Evolutionary conservation across 2,888 invertebrate species (phyloP).

Genomic region (Molanna angustata): DNA sequence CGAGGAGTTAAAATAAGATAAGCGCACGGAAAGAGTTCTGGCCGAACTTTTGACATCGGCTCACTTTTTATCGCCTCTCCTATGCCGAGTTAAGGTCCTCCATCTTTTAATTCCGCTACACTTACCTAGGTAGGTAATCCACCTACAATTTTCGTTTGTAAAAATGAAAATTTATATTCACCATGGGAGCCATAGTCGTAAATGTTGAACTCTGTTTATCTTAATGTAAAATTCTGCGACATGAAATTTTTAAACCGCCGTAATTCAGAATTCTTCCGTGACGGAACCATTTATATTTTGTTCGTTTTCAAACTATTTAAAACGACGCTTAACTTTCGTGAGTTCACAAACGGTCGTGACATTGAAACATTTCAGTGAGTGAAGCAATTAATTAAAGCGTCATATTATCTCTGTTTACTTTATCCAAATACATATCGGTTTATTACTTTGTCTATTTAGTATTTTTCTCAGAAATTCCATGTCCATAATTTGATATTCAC

Average conservation of each 20-base stretch:
- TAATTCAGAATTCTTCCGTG: constrained; percentile 13
- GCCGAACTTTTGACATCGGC: no score
- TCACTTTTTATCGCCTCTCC: no score
- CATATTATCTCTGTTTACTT: no score
- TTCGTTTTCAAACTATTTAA: constrained; percentile 10
- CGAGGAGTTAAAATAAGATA: no score
- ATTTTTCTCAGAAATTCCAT: no score
- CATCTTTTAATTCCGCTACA: no score
- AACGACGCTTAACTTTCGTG: constrained; percentile 4
- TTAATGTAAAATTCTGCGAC: background rate
- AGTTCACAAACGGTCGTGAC: constrained; percentile 11
- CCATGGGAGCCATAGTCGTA: background rate
- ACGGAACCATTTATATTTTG: constrained; percentile 8
- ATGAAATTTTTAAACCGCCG: background rate
- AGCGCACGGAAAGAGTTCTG: no score
- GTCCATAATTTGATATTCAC: no score
- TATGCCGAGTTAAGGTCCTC: no score
- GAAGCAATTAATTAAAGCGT: constrained; percentile 17
- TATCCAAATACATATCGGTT: no score
- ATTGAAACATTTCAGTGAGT: constrained; percentile 14
- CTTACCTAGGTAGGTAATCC: no score
- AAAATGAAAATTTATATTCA: background rate
- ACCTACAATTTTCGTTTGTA: background rate
- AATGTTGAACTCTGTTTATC: background rate
- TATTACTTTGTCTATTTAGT: no score